A percentile compares a stretch with the other conserved stretches of the same genome.
Conservation (phyloP, 2,888 invertebrate species). For the Drosophila trichaetosa region DNA sequence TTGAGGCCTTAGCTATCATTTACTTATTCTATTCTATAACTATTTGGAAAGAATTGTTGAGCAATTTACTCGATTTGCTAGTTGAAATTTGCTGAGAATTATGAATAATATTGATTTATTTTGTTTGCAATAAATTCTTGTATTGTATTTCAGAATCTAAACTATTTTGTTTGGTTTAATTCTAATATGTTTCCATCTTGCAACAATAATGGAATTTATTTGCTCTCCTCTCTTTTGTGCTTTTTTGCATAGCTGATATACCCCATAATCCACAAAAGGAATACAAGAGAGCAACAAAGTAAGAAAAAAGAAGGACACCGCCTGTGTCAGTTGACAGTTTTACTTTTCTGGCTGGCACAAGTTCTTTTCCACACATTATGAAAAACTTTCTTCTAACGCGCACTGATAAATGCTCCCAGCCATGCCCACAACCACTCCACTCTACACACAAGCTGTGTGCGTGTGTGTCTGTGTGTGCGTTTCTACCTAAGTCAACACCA, state of each 20-base stretch:
- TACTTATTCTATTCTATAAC: not conserved
- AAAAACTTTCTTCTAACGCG: conserved; percentile 65
- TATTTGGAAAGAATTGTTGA: not conserved
- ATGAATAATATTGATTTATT: not conserved
- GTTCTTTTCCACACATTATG: conserved; percentile 74
- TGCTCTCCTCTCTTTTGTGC: not conserved
- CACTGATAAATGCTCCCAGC: conserved; percentile 60
- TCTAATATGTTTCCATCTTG: not conserved
- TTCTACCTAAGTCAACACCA: conserved; percentile 66
- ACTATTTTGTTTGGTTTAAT: not conserved
- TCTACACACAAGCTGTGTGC: conserved; percentile 4
- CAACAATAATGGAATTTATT: not conserved
- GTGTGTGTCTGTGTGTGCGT: conserved; percentile 15
- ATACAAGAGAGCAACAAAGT: conserved; percentile 27
- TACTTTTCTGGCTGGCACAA: conserved; percentile 47
- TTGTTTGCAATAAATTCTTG: not conserved
- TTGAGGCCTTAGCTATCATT: not conserved
- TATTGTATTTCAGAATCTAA: not conserved
- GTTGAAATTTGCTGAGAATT: not conserved
- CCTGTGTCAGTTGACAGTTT: conserved; percentile 68
- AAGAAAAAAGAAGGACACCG: conserved; percentile 37
- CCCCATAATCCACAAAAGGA: not conserved
- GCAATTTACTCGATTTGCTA: not conserved
- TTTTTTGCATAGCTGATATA: conserved; percentile 14
- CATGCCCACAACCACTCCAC: not conserved